phyloP scores from a whole-genome alignment of 1,140 invertebrate species.

The Leptoteleia sp. region DNA sequence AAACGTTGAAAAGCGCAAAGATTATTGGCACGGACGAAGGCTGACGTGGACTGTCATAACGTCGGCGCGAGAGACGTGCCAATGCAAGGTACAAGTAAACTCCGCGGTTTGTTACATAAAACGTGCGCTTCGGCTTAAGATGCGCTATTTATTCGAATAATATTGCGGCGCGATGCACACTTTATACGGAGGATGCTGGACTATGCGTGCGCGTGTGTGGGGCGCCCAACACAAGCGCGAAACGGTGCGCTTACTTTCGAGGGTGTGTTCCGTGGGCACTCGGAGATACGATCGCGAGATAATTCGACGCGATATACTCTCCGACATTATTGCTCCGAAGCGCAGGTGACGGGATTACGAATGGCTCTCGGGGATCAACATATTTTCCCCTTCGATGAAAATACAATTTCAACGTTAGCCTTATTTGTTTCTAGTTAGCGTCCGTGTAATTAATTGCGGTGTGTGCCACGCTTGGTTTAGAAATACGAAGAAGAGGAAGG shows the following conservation, averaged over 20 bases:
- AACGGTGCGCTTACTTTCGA: constrained; percentile 49
- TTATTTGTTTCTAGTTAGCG: constrained; percentile 53
- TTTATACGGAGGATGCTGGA: constrained; percentile 59
- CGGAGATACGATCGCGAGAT: constrained; percentile 61
- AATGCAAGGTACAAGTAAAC: constrained; percentile 64
- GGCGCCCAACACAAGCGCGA: constrained; percentile 5
- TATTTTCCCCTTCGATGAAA: constrained; percentile 62
- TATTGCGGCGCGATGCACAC: constrained; percentile 70
- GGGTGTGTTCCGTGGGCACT: constrained; percentile 58
- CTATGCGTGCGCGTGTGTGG: constrained; percentile 47
- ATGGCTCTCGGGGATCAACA: constrained; percentile 56
- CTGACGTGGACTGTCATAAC: constrained; percentile 39
- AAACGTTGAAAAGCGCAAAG: background rate
- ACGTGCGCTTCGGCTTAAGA: constrained; percentile 48
- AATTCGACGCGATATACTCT: constrained; percentile 59
- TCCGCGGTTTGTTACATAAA: constrained; percentile 74
- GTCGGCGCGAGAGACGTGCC: constrained; percentile 27
- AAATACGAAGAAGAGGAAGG: too few species aligned
- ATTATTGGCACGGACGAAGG: constrained; percentile 19
- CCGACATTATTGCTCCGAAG: constrained; percentile 61
- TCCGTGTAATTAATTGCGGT: constrained; percentile 52
- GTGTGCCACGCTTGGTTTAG: too few species aligned
- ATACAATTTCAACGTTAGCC: constrained; percentile 59
- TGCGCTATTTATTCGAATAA: constrained; percentile 76
- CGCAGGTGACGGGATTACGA: constrained; percentile 65